Conservation (phyloP, 2,797 vertebrate genomes). For the Tarsius wallacei region DNA sequence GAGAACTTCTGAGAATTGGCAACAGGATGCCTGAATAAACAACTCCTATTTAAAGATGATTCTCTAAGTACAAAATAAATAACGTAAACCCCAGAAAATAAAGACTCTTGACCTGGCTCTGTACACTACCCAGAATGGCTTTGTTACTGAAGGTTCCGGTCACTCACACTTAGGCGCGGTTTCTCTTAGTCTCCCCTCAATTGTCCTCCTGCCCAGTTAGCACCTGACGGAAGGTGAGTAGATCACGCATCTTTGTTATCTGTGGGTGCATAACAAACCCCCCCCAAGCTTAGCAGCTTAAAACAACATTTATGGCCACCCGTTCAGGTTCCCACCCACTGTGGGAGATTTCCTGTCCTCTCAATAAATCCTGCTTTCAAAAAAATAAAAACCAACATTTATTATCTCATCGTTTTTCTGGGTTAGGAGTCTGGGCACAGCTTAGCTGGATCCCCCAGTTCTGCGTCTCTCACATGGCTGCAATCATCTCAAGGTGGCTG, state of each 20-base stretch:
- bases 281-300: background rate
- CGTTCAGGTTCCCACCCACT: no score
- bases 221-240: background rate
- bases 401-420: background rate
- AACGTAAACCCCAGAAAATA: background rate
- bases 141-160: background rate
- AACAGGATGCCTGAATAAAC: constrained; percentile 22
- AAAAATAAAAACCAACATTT: background rate
- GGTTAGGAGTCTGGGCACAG: background rate
- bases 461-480: background rate
- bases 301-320: background rate
- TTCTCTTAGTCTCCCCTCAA: background rate
- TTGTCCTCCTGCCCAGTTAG: background rate
- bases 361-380: no score
- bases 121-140: background rate
- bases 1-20: constrained; percentile 30
- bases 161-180: background rate
- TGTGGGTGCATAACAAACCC: background rate
- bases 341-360: no score
- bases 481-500: background rate
- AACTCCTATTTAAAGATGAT: constrained; percentile 27
- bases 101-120: background rate
- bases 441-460: background rate
- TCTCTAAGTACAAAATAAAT: constrained; percentile 49
- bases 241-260: background rate